These are phyloP conservation scores for Zaprionus obscuricornis DNA, from an alignment of 2,888 invertebrate species.

Conservation along the genomic window DNA sequence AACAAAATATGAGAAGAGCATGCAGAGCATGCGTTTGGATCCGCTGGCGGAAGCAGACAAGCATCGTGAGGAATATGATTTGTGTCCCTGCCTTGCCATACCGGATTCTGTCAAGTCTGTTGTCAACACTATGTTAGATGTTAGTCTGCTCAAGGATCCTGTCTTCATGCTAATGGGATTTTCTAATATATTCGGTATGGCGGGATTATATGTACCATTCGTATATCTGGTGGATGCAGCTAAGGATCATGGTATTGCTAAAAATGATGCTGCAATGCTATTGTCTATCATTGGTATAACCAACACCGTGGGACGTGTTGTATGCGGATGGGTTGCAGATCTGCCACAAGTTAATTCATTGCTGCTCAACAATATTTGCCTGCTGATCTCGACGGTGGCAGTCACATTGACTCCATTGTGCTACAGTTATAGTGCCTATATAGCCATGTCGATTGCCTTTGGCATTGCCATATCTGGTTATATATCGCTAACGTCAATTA, in stretches of 20 bases:
- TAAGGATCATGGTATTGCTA: constrained; percentile 87
- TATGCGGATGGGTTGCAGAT: constrained; percentile 95
- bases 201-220: constrained; percentile 98
- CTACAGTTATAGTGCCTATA: constrained; percentile 89
- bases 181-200: constrained; percentile 98
- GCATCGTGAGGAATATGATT: constrained; percentile 87
- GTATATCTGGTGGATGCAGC: constrained; percentile 96
- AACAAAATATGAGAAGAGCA: constrained; percentile 88
- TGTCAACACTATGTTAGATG: constrained; percentile 94
- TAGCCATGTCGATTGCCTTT: constrained; percentile 93
- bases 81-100: constrained; percentile 91
- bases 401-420: constrained; percentile 94
- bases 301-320: constrained; percentile 95
- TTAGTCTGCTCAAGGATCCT: constrained; percentile 93
- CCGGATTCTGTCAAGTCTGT: constrained; percentile 93
- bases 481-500: constrained; percentile 98
- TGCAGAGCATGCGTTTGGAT: constrained; percentile 85
- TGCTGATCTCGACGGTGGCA: constrained; percentile 94
- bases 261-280: constrained; percentile 85
- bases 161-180: constrained; percentile 96
- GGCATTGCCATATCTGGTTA: constrained; percentile 97
- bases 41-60: constrained; percentile 83
- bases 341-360: constrained; percentile 96
- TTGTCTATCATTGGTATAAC: constrained; percentile 91
- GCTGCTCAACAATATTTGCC: constrained; percentile 95